Conservation (phyloP, 2,888 invertebrate genomes). For the Lagria hirta region DNA sequence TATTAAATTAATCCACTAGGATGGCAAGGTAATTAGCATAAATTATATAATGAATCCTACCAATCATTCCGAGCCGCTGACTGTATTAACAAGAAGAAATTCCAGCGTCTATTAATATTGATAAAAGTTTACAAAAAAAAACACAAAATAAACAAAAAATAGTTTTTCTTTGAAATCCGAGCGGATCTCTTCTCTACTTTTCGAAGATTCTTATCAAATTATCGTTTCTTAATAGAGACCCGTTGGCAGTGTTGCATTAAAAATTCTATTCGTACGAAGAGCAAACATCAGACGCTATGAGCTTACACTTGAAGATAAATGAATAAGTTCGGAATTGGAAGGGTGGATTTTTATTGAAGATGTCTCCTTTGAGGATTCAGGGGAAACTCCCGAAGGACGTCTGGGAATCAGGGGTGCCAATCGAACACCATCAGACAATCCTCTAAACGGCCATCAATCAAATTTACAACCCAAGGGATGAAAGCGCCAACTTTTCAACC, state of each 20-base stretch:
- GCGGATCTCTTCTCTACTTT: neutral
- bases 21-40: constrained; percentile 5
- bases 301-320: constrained; percentile 36
- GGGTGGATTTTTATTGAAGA: constrained; percentile 44
- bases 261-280: constrained; percentile 30
- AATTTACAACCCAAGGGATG: constrained; percentile 34
- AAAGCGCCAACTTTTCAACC: constrained; percentile 24
- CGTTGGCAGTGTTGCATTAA: constrained; percentile 24
- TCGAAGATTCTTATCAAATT: constrained; percentile 19
- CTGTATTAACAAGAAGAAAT: too few relatives aligned
- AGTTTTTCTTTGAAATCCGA: neutral
- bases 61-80: constrained; percentile 5
- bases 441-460: constrained; percentile 47
- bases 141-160: constrained; percentile 1
- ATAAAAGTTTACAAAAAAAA: constrained; percentile 3
- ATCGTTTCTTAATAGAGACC: constrained; percentile 17
- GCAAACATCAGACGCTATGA: constrained; percentile 24
- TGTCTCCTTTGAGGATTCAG: constrained; percentile 39
- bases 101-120: too few relatives aligned
- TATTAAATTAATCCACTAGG: constrained; percentile 1
- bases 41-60: constrained; percentile 7
- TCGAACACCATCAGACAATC: constrained; percentile 39
- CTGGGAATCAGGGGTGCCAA: constrained; percentile 39
- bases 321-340: constrained; percentile 41
- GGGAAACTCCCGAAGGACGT: constrained; percentile 37